Evolutionary conservation across 2,888 invertebrate species (phyloP), one percentile per base, ranked within the genome.

Genomic region (Ellobium chinense): DNA sequence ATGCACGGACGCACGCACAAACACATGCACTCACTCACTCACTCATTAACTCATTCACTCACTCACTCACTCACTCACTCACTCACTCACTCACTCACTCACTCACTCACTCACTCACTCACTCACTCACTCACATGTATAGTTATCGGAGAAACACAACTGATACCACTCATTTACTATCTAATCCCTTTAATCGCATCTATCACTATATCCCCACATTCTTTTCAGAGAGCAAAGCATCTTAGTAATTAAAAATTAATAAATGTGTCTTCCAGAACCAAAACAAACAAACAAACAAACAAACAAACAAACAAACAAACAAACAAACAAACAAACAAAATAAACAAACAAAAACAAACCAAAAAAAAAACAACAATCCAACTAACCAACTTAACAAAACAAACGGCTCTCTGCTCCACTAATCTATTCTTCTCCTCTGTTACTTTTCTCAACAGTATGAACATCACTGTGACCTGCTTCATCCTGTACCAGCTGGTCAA

Each of bases 401-500:
- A n/a, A n/a, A n/a, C n/a, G n/a, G n/a, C n/a, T n/a, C n/a, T n/a
- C n/a, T n/a, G n/a, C n/a, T n/a, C n/a, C n/a, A n/a, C n/a, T n/a
- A n/a, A n/a, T n/a, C n/a, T n/a, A n/a, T n/a, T n/a, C n/a, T n/a
- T n/a, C n/a, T n/a, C n/a, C n/a, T n/a, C n/a, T n/a, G n/a, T n/a
- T n/a, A n/a, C n/a, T 63, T 7, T 63, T 70, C 18, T 70, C 24
- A 1, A 7, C 65, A 76, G 76, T 29, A 27, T 76, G 14, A 31
- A 18, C 56, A 31, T 76, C 46, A 54, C 34, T 29, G 7, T 56
- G 2, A n/a, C n/a, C 66, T 76, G 76, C 27, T 34, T 76, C 7
- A 54, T 76, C 5, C n/a, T 76, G 3, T 76, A 76, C 56, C 56
- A 27, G 34, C 18, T 76, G 34, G 18, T 66, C 54, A 54, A 36